Conservation (phyloP, 2,113 vertebrate genomes). For the Solea solea region DNA sequence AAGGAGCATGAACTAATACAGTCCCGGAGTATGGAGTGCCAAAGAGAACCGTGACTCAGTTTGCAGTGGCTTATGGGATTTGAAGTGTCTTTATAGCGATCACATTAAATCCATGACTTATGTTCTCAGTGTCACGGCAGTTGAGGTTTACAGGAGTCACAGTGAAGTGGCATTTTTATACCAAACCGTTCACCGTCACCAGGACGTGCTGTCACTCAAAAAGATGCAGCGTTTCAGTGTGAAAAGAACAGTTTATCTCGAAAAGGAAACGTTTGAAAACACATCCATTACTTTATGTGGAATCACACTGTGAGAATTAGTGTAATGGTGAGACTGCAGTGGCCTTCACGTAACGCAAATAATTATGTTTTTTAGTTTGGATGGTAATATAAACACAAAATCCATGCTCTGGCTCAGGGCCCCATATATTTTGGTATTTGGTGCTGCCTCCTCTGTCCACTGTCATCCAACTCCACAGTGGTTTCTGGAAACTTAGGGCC, state of each 20-base stretch:
- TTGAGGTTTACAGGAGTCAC: constrained; percentile 7
- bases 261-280: background rate
- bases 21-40: background rate
- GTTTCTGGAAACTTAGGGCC: too few relatives aligned
- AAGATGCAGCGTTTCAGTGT: background rate
- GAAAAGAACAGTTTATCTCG: too few relatives aligned
- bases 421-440: too few relatives aligned
- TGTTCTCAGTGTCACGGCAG: background rate
- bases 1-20: background rate
- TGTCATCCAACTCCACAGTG: too few relatives aligned
- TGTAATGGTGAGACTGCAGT: too few relatives aligned
- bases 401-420: too few relatives aligned
- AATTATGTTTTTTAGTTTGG: too few relatives aligned
- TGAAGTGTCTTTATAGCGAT: constrained; percentile 9
- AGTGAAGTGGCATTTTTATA: background rate
- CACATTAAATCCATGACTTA: constrained; percentile 19
- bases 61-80: constrained; percentile 26
- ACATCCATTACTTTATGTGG: too few relatives aligned
- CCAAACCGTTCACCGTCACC: background rate
- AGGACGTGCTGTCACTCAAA: background rate
- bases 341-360: too few relatives aligned
- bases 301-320: too few relatives aligned
- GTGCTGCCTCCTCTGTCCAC: too few relatives aligned
- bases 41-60: constrained; percentile 21
- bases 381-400: too few relatives aligned